Conservation (phyloP, 2,113 vertebrate genomes). For the Myiagra hebetior region DNA sequence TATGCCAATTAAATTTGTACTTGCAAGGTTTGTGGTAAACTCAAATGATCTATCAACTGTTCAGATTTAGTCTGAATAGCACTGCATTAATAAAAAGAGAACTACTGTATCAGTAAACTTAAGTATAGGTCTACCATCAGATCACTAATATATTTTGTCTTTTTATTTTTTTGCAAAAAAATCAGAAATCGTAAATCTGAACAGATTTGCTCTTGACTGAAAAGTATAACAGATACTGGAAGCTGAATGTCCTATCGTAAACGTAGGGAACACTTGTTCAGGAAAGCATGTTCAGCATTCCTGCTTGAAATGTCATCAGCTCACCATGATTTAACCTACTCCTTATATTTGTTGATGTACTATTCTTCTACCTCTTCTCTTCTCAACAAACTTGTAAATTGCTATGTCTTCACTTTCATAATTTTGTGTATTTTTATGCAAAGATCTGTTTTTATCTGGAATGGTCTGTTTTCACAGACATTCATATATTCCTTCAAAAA, state of each 20-base stretch:
- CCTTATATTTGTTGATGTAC: neutral
- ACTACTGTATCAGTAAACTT: neutral
- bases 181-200: neutral
- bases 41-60: neutral
- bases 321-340: neutral
- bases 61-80: neutral
- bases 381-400: neutral
- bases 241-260: neutral
- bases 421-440: neutral
- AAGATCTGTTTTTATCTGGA: neutral
- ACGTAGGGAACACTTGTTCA: rapidly evolving
- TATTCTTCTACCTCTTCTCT: neutral
- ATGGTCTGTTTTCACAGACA: neutral
- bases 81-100: neutral
- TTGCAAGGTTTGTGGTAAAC: neutral
- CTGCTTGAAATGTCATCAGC: neutral
- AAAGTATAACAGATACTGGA: neutral
- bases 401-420: neutral
- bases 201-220: neutral
- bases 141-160: neutral
- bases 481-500: neutral
- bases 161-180: neutral
- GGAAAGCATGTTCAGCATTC: neutral
- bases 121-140: neutral
- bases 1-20: neutral